Conservation (phyloP, 1,140 invertebrate genomes). For the Magallana ariakensis region DNA sequence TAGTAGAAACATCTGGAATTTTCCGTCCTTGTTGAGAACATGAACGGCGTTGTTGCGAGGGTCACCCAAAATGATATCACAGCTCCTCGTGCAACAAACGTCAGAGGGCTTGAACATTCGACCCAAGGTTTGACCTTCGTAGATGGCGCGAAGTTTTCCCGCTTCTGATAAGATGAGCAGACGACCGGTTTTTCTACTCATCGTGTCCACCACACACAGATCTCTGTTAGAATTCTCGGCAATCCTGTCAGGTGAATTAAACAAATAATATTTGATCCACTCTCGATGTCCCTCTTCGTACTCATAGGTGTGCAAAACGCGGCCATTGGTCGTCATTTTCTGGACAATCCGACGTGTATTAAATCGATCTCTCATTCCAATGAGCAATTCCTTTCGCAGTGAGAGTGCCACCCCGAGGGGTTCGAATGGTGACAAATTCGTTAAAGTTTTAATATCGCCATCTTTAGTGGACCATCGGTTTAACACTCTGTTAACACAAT, state of each 20-base stretch:
- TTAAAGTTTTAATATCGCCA: constrained; percentile 32
- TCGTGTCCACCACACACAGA: constrained; percentile 28
- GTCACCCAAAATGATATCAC: constrained; percentile 29
- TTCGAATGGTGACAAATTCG: constrained; percentile 31
- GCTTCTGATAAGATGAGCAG: not conserved
- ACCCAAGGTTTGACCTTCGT: constrained; percentile 18
- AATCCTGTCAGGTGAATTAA: constrained; percentile 18
- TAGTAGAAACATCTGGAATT: constrained; percentile 7
- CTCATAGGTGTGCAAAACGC: constrained; percentile 8
- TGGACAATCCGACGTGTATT: constrained; percentile 24
- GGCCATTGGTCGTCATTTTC: constrained; percentile 21
- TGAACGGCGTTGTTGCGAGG: constrained; percentile 11
- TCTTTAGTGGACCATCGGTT: constrained; percentile 32
- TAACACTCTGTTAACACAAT: constrained; percentile 20
- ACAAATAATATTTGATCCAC: constrained; percentile 40
- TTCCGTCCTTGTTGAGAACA: constrained; percentile 7
- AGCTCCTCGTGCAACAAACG: constrained; percentile 10
- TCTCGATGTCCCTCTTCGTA: constrained; percentile 25
- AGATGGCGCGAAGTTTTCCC: constrained; percentile 15
- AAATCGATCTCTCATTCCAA: constrained; percentile 26
- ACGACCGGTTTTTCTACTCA: not conserved
- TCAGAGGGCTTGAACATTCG: constrained; percentile 39
- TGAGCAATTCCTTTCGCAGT: constrained; percentile 14
- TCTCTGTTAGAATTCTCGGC: constrained; percentile 27
- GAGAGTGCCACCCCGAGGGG: constrained; percentile 13